phyloP scores from a whole-genome alignment of 2,797 vertebrate species.

The Petrocephalus schoutedeni region DNA sequence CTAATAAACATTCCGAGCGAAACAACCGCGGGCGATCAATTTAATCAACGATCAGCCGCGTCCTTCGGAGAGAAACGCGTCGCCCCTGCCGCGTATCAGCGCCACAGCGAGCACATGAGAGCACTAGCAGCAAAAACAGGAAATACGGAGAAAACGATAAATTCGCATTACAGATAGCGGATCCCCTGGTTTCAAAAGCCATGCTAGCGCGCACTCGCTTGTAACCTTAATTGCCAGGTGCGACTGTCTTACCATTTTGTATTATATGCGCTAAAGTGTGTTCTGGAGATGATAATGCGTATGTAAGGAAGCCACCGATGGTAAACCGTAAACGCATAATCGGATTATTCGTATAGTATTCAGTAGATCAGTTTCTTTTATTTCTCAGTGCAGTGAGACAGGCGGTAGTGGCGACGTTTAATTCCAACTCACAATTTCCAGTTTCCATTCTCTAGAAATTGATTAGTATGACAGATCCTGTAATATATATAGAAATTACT shows the following conservation, averaged over 20 bases:
- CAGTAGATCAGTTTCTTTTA: not conserved
- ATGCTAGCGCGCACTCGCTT: not conserved
- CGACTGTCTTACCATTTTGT: not conserved
- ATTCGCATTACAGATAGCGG: not conserved
- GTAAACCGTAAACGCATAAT: not conserved
- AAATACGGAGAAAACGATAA: not conserved
- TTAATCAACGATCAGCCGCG: not conserved
- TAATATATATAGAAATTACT: not conserved
- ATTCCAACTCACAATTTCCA: not conserved
- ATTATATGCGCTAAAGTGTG: not conserved
- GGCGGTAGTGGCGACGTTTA: not conserved
- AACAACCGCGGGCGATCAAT: not conserved
- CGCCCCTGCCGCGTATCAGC: not conserved
- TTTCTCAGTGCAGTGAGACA: not conserved
- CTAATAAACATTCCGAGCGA: slow-evolving; percentile 27
- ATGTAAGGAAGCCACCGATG: not conserved
- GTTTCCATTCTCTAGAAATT: not conserved
- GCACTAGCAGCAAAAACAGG: not conserved
- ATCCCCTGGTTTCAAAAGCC: not conserved
- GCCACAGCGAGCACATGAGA: not conserved
- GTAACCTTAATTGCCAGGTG: not conserved
- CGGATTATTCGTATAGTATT: not conserved
- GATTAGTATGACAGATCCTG: not conserved
- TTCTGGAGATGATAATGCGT: not conserved
- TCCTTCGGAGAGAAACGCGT: not conserved